Conservation (phyloP, 2,797 vertebrate genomes). For the Spheniscus humboldti region DNA sequence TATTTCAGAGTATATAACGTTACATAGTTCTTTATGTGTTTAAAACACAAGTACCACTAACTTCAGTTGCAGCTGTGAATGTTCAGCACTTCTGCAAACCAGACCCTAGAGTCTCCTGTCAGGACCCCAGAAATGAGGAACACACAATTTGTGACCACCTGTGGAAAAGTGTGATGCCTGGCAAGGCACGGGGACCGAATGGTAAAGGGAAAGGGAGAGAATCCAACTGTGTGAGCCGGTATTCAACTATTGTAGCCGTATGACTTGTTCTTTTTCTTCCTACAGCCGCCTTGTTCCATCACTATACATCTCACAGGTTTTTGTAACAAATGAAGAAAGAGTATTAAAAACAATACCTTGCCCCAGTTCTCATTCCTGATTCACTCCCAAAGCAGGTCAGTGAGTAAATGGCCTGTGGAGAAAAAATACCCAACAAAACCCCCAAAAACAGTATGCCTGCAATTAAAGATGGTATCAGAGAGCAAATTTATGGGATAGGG, state of each 20-base stretch:
- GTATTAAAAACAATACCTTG: neutral
- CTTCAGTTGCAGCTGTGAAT: constrained; percentile 52
- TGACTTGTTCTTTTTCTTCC: neutral
- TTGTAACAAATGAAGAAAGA: neutral
- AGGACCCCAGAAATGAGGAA: constrained; percentile 36
- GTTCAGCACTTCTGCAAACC: constrained; percentile 33
- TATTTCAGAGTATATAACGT: constrained; percentile 19
- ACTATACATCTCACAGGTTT: neutral
- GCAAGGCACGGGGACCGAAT: neutral
- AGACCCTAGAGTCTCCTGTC: neutral
- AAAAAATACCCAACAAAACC: neutral
- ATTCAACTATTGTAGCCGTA: rapidly evolving
- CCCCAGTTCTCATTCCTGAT: neutral
- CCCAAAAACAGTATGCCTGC: neutral
- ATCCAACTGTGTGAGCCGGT: neutral
- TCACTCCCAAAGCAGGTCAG: neutral
- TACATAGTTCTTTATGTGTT: constrained; percentile 4
- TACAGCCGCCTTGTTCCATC: neutral
- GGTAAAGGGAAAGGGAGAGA: neutral
- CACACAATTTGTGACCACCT: constrained; percentile 39
- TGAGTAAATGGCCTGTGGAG: neutral
- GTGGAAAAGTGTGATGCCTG: constrained; percentile 57
- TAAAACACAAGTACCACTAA: constrained; percentile 24
- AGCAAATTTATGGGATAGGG: neutral
- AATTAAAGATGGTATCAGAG: neutral